Conservation (phyloP, 2,113 vertebrate genomes). For the Gobiocypris rarus region DNA sequence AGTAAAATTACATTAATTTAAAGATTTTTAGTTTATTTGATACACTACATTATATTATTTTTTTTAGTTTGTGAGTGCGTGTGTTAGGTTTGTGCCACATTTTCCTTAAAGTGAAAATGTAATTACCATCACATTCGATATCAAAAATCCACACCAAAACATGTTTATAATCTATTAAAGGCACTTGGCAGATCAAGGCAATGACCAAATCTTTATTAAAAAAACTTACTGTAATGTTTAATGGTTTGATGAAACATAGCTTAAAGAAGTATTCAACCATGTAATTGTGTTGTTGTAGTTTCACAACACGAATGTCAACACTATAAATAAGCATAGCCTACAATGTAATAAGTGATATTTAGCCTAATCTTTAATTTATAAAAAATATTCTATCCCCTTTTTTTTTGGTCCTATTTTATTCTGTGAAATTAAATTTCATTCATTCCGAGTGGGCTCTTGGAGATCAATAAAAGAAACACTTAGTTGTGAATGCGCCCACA, state of each 20-base stretch:
- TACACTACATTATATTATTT: neutral
- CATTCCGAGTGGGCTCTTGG: neutral
- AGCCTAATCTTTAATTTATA: neutral
- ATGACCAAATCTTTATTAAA: neutral
- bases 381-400: neutral
- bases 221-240: no score
- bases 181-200: neutral
- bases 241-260: neutral
- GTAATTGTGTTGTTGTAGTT: neutral
- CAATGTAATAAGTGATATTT: neutral
- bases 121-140: neutral
- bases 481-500: constrained; percentile 30
- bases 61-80: no score
- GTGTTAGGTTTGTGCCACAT: neutral
- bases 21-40: neutral
- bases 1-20: no score
- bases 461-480: constrained; percentile 40
- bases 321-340: neutral
- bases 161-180: neutral
- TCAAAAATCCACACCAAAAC: neutral
- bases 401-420: neutral
- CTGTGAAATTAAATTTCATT: constrained; percentile 9
- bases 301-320: neutral
- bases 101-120: neutral
- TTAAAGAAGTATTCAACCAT: neutral